Evolutionary conservation across 2,888 invertebrate species (phyloP).

Genomic region (Cerastoderma edule): DNA sequence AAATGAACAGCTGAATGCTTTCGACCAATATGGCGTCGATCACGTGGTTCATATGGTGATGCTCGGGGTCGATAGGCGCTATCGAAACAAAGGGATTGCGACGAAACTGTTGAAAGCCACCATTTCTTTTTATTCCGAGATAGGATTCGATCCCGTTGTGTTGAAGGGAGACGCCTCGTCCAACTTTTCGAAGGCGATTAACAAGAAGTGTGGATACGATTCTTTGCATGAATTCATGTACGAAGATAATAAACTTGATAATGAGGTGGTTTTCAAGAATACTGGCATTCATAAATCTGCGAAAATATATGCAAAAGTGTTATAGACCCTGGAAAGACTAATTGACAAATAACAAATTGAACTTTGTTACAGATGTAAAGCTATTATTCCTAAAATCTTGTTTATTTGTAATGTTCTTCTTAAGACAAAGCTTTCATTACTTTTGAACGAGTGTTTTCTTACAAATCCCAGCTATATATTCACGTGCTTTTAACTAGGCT

Average conservation of each 20-base stretch:
- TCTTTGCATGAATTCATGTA: constrained; percentile 21
- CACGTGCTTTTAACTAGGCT: no score
- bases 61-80: constrained; percentile 32
- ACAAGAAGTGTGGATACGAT: constrained; percentile 35
- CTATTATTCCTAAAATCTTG: no score
- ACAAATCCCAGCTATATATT: no score
- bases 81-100: constrained; percentile 33
- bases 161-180: constrained; percentile 36
- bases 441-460: no score
- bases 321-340: no score
- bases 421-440: no score
- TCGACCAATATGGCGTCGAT: constrained; percentile 31
- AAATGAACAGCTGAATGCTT: constrained; percentile 20
- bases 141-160: constrained; percentile 22
- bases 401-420: no score
- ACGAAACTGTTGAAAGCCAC: constrained; percentile 31
- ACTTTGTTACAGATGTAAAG: no score
- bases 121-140: constrained; percentile 9
- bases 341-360: no score
- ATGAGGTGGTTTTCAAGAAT: constrained; percentile 23
- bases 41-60: constrained; percentile 27
- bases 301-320: constrained; percentile 26
- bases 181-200: constrained; percentile 39
- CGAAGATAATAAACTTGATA: constrained; percentile 37
- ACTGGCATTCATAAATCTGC: constrained; percentile 36